These are phyloP conservation scores for Zeugodacus cucurbitae DNA, from an alignment of 1,140 invertebrate genomes.

Conservation along the genomic window DNA sequence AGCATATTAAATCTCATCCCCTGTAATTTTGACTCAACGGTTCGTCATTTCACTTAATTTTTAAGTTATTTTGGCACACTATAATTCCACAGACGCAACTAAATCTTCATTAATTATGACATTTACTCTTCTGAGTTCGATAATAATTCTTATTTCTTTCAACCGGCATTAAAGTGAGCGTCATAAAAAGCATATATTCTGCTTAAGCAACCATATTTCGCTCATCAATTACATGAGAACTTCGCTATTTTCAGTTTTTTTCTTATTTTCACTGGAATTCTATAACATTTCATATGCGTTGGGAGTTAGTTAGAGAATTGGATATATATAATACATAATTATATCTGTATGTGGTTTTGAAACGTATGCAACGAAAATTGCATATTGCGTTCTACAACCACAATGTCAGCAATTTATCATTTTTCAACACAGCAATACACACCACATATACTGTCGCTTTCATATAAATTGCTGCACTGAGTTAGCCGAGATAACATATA, in stretches of 20 bases:
- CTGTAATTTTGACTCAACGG: no score
- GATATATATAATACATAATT: neutral
- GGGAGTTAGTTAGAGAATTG: neutral
- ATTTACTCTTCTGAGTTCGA: neutral
- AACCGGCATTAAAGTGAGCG: neutral
- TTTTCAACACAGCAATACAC: neutral
- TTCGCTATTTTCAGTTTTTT: neutral
- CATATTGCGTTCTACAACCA: slow-evolving; percentile 13
- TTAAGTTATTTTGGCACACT: neutral
- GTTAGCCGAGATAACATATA: neutral
- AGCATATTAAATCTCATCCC: no score
- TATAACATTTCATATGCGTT: neutral
- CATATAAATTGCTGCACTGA: neutral
- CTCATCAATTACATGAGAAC: neutral
- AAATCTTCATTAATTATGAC: neutral
- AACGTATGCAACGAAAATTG: neutral
- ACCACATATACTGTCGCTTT: neutral
- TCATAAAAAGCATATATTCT: neutral
- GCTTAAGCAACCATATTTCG: neutral
- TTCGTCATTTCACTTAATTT: neutral
- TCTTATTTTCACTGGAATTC: neutral
- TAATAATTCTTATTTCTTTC: neutral
- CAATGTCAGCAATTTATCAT: slow-evolving; percentile 39
- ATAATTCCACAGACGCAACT: neutral
- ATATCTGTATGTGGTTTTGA: no score